Percentiles rank a stretch among this genome's conserved stretches.
These are phyloP conservation scores for Isotomurus palustris DNA, from an alignment of 2,888 invertebrate genomes.

Conservation along the genomic window DNA sequence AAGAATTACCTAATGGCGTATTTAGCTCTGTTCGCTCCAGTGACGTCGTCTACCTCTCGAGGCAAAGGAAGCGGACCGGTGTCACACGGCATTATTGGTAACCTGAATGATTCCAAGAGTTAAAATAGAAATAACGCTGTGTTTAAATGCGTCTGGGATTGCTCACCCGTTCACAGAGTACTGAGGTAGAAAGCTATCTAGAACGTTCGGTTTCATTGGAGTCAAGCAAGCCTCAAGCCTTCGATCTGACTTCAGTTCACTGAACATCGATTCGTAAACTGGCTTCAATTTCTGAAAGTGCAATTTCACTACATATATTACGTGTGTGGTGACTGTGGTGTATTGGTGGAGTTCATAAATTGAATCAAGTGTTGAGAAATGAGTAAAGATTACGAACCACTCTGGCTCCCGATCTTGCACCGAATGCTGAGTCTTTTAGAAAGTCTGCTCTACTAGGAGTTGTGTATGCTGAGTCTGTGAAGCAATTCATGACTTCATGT, in stretches of 20 bases:
- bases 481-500: too few relatives aligned
- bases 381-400: slow-evolving; percentile 15
- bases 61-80: slow-evolving; percentile 21
- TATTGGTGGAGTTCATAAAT: too few relatives aligned
- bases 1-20: slow-evolving; percentile 36
- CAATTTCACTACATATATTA: slow-evolving; percentile 6
- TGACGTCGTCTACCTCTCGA: slow-evolving; percentile 27
- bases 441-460: slow-evolving; percentile 31
- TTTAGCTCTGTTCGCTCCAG: slow-evolving; percentile 40
- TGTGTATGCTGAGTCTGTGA: slow-evolving; percentile 35
- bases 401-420: slow-evolving; percentile 25
- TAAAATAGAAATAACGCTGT: slow-evolving; percentile 1
- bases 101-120: slow-evolving; percentile 6
- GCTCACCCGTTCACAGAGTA: slow-evolving; percentile 30
- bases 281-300: slow-evolving; percentile 42
- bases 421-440: slow-evolving; percentile 25
- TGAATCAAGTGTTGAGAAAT: slow-evolving; percentile 1
- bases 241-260: slow-evolving; percentile 55
- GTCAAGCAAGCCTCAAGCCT: slow-evolving; percentile 48
- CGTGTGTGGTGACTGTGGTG: too few relatives aligned
- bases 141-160: neutral
- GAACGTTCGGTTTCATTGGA: slow-evolving; percentile 19
- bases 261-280: slow-evolving; percentile 59
- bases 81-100: slow-evolving; percentile 33
- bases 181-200: slow-evolving; percentile 37